Conservation (phyloP, 2,797 vertebrate genomes). For the Gallirallus australis region DNA sequence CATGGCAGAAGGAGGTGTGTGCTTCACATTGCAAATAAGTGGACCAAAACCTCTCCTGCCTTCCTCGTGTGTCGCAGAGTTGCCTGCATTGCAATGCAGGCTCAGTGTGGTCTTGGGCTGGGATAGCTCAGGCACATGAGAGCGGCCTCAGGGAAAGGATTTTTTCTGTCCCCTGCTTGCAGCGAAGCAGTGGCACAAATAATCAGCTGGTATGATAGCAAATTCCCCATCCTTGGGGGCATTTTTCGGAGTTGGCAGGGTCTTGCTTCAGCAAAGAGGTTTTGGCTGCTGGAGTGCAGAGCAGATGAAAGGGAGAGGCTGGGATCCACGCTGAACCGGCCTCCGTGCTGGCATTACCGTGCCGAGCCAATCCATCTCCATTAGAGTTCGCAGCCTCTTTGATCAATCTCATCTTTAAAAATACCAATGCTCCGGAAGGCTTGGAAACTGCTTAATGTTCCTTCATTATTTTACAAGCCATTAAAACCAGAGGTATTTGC, state of each 20-base stretch:
- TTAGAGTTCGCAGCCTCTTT: conserved; percentile 61
- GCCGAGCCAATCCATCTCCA: conserved; percentile 60
- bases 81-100: neutral
- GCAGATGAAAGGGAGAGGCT: conserved; percentile 26
- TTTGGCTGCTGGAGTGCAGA: neutral
- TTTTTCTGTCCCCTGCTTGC: neutral
- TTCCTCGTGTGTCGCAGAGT: fast-evolving
- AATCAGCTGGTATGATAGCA: neutral
- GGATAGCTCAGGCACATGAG: neutral
- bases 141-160: neutral
- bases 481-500: conserved; percentile 56
- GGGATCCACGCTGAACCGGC: neutral
- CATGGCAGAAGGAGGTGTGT: neutral
- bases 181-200: neutral
- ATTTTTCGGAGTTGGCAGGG: neutral
- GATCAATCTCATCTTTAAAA: conserved; percentile 70
- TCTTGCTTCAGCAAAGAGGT: neutral
- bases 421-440: conserved; percentile 24
- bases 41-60: neutral
- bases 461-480: conserved; percentile 43
- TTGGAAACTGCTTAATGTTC: conserved; percentile 21
- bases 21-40: fast-evolving
- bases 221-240: neutral
- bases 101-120: fast-evolving
- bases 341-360: neutral